phyloP scores from a whole-genome alignment of 2,888 invertebrate species.

The Scaptodrosophila latifasciaeformis region DNA sequence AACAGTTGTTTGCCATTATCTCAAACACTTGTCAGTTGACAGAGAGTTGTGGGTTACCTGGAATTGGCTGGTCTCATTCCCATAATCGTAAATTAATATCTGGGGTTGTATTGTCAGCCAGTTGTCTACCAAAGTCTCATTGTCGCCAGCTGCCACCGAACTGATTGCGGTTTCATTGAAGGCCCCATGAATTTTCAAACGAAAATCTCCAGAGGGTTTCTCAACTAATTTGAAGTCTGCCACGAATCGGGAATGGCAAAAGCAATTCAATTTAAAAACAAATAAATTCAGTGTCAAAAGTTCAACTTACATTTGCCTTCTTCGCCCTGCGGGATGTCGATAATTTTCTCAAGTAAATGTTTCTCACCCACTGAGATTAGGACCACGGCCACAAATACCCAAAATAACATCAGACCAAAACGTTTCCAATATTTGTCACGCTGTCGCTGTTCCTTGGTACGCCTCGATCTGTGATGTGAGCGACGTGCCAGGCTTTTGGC shows the following conservation, averaged over 20 bases:
- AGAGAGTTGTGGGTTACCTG: conserved; percentile 40
- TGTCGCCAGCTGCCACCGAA: conserved; percentile 9
- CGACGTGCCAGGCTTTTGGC: conserved; percentile 46
- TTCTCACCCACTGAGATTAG: conserved; percentile 72
- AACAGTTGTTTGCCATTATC: too few species aligned
- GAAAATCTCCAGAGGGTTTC: conserved; percentile 70
- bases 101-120: conserved; percentile 68
- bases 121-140: conserved; percentile 45
- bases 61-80: conserved; percentile 40
- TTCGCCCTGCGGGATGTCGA: conserved; percentile 66
- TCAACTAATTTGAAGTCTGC: conserved; percentile 52
- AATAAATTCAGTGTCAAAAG: not conserved
- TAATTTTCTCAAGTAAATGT: conserved; percentile 66
- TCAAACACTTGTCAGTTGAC: too few species aligned
- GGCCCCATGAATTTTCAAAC: conserved; percentile 60
- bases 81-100: conserved; percentile 37
- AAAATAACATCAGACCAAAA: conserved; percentile 62
- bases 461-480: conserved; percentile 54
- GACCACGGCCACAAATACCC: conserved; percentile 65
- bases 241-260: not conserved
- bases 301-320: conserved; percentile 59
- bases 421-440: conserved; percentile 60
- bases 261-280: not conserved
- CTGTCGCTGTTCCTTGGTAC: conserved; percentile 50
- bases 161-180: conserved; percentile 48